These are phyloP conservation scores for Fistularia commersonii DNA, from an alignment of 2,797 vertebrate genomes.

Conservation along the genomic window DNA sequence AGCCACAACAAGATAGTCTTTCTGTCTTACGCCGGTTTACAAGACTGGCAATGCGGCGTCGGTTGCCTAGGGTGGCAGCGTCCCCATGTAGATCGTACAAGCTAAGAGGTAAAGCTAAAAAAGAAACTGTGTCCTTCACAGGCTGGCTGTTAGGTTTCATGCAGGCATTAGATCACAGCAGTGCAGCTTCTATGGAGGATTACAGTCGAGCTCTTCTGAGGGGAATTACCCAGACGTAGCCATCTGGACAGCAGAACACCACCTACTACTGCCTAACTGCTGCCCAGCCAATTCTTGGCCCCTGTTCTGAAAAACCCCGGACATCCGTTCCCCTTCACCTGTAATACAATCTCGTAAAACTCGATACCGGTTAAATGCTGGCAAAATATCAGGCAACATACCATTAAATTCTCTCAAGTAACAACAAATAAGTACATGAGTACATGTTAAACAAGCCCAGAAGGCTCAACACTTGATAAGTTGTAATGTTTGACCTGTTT, in stretches of 20 bases:
- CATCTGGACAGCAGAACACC: constrained; percentile 59
- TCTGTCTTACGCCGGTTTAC: no score
- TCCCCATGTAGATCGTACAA: constrained; percentile 9
- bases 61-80: background rate
- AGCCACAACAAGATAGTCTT: no score
- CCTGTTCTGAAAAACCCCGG: no score
- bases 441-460: no score
- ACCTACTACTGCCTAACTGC: constrained; percentile 22
- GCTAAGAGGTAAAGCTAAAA: background rate
- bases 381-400: no score
- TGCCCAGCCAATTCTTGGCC: constrained; percentile 11
- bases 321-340: no score
- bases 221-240: constrained; percentile 62
- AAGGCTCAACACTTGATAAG: no score
- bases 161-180: constrained; percentile 53
- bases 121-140: constrained; percentile 6
- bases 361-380: no score
- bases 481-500: no score
- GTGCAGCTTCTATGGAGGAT: constrained; percentile 62
- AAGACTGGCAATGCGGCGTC: background rate
- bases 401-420: no score
- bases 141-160: constrained; percentile 9
- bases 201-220: constrained; percentile 49
- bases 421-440: no score
- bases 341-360: no score